Conservation (phyloP, 2,113 vertebrate genomes). For the Heptranchias perlo region DNA sequence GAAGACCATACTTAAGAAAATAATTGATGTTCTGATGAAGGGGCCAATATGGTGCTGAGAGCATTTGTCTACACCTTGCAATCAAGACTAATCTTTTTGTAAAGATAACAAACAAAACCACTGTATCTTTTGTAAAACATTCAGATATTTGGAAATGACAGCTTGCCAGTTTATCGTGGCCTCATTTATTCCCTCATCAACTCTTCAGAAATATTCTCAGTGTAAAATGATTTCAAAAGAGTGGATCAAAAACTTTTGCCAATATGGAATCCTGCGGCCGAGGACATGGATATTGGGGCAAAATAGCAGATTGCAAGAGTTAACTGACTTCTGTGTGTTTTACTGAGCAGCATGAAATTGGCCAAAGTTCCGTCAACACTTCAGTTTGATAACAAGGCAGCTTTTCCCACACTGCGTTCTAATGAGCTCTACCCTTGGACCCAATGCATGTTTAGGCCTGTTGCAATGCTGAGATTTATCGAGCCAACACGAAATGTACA, state of each 20-base stretch:
- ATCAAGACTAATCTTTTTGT: neutral
- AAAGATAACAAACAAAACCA: neutral
- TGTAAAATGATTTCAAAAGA: neutral
- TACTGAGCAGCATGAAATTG: neutral
- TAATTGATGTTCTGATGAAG: neutral
- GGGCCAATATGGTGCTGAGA: neutral
- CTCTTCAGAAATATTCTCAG: neutral
- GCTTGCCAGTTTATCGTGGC: neutral
- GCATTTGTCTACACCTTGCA: neutral
- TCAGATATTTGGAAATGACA: neutral
- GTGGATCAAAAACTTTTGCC: neutral
- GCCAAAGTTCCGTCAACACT: neutral
- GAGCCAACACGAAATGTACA: neutral
- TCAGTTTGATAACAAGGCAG: neutral
- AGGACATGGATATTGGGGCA: neutral
- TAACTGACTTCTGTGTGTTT: no score
- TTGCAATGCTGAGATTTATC: neutral
- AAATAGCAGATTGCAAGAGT: no score
- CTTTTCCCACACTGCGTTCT: neutral
- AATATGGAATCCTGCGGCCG: no score
- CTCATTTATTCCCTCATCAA: neutral
- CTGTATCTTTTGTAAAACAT: neutral
- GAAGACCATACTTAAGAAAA: neutral
- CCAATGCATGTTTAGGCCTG: neutral
- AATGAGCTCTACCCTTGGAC: neutral